A percentile compares a stretch with the other conserved stretches of the same genome.
These are phyloP conservation scores for Coelopa pilipes DNA, from an alignment of 2,888 invertebrate genomes.

Conservation along the genomic window DNA sequence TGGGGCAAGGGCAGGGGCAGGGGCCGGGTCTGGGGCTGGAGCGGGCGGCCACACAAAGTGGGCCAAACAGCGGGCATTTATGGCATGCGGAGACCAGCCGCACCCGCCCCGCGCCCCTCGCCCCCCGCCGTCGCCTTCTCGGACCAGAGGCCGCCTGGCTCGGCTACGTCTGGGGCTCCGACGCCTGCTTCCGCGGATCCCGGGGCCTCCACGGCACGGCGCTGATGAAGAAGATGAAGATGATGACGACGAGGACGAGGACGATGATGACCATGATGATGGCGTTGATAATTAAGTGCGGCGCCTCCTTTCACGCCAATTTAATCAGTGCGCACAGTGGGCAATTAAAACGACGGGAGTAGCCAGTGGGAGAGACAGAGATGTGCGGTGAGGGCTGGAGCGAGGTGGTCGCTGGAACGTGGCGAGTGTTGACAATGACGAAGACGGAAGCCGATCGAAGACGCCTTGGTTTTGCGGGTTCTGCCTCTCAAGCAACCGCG, in stretches of 20 bases:
- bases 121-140: neutral
- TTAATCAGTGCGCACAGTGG: conserved; percentile 44
- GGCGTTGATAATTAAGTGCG: conserved; percentile 53
- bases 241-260: neutral
- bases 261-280: conserved; percentile 40
- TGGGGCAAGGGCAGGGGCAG: neutral
- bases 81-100: conserved; percentile 34
- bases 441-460: no score
- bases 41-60: neutral
- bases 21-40: neutral
- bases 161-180: neutral
- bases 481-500: no score
- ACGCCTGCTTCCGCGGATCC: no score
- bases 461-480: no score
- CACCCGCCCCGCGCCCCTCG: neutral
- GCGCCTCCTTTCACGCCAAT: conserved; percentile 46
- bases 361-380: neutral
- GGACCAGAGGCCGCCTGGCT: neutral
- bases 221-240: neutral
- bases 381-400: no score
- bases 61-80: conserved; percentile 4
- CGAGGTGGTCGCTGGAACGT: no score
- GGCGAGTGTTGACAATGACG: no score
- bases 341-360: conserved; percentile 27
- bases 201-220: no score